A percentile compares a stretch with the other conserved stretches of the same genome.
Conservation (phyloP, 2,797 vertebrate species). For the Otolemur crassicaudatus region DNA sequence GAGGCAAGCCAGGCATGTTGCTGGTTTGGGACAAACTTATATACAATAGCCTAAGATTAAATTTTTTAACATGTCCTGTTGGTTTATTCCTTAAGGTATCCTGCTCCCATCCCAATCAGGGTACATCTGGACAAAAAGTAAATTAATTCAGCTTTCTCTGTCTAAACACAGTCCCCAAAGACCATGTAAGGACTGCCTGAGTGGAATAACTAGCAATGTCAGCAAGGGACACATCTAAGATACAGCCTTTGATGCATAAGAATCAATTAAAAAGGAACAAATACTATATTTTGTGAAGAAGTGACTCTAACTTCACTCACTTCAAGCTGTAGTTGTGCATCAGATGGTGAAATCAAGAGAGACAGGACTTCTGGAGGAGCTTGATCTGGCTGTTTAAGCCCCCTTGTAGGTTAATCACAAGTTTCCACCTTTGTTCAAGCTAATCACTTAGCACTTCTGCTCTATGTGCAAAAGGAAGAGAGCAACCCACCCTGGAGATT, state of each 20-base stretch:
- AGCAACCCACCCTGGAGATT: not conserved
- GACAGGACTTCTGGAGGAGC: not conserved
- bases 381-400: not conserved
- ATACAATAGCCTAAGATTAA: not conserved
- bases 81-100: not conserved
- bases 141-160: not conserved
- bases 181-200: not conserved
- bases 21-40: not conserved
- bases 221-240: not conserved
- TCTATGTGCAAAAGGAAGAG: not conserved
- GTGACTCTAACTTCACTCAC: not conserved
- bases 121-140: constrained; percentile 16
- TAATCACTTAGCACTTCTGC: not conserved
- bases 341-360: not conserved
- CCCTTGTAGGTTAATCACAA: not conserved
- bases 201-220: not conserved
- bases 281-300: not conserved
- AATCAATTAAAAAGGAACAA: constrained; percentile 14
- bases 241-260: not conserved
- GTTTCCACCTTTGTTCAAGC: not conserved
- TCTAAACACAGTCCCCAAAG: not conserved
- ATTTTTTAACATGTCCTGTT: not conserved
- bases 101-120: not conserved
- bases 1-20: not conserved
- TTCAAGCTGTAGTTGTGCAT: not conserved